Conservation (phyloP, 2,797 vertebrate genomes). For the Peromyscus melanophrys region DNA sequence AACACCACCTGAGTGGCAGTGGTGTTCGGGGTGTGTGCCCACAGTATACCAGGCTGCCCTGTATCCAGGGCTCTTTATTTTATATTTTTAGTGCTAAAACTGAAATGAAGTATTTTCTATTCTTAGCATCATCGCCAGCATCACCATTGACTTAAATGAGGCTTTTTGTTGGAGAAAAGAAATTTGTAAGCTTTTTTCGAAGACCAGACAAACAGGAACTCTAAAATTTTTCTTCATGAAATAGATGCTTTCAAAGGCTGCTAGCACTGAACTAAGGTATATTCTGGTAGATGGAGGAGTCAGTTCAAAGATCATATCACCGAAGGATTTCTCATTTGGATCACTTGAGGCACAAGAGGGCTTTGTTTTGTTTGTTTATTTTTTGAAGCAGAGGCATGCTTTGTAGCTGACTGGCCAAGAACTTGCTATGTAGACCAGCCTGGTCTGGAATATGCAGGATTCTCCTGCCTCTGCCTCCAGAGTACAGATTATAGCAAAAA, state of each 20-base stretch:
- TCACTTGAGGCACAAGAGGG: slow-evolving; percentile 63
- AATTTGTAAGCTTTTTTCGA: slow-evolving; percentile 47
- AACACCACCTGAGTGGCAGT: not conserved
- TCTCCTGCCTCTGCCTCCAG: not conserved
- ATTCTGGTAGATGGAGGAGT: slow-evolving; percentile 24
- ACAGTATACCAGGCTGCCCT: not conserved
- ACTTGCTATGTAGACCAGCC: not conserved
- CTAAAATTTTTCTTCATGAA: slow-evolving; percentile 50
- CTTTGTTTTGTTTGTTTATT: not conserved
- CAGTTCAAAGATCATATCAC: slow-evolving; percentile 53
- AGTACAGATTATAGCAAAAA: not conserved
- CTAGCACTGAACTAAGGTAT: slow-evolving; percentile 27
- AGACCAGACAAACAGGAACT: slow-evolving; percentile 59
- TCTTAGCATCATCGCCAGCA: not conserved
- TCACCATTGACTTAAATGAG: slow-evolving; percentile 18
- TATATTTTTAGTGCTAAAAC: slow-evolving; percentile 17
- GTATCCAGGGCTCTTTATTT: not conserved
- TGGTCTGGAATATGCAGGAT: not conserved
- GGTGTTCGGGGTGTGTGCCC: not conserved
- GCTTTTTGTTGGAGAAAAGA: slow-evolving; percentile 56
- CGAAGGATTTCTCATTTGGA: slow-evolving; percentile 43
- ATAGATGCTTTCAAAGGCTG: slow-evolving; percentile 8
- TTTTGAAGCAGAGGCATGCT: not conserved
- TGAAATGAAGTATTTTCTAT: slow-evolving; percentile 56
- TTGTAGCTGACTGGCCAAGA: not conserved